Base-by-base conservation (phyloP, 2,797 vertebrate species). In the Cyprinodon diabolis region DNA sequence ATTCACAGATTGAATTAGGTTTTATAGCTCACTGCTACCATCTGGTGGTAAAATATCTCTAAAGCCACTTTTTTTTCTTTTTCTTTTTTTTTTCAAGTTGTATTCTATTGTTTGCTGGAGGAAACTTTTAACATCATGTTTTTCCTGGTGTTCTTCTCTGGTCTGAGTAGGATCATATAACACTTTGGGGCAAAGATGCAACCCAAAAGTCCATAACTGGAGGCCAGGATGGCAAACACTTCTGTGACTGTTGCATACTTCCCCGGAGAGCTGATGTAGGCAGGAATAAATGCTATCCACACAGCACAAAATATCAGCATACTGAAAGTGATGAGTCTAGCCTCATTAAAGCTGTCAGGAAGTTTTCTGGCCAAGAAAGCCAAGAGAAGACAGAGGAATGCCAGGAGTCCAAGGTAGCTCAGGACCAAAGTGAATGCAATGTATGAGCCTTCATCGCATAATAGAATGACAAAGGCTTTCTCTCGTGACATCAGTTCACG, bases 231-330 rank as follows among this genome's bases (percentile, higher is more conserved):
- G 1, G 95, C 95, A 86, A 96, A 96, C 45, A 96, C 94, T 78
- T 96, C 95, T 1, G 94, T 94, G 75, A 91, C 92, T 3, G 93
- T 94, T 10, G 94, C 85, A 70, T 95, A 96, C 80, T 95, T 95
- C 73, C 95, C 95, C 1, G 95, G 95, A 62, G 95, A 95, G 85
- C 91, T 95, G 84, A 95, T 90, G 79, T 95, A 96, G 10, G 95
- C 94, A 0, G 95, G 95, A 55, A 96, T 84, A 37, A 95, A 96
- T 11, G 94, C 92, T 30, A 94, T 88, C 95, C 95, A 96, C 65
- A 96, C 95, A 0, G 94, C 90, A 79, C 93, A 95, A 76, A 95
- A 96, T 72, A 96, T 95, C 4, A 96, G 78, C 94, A 95, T 95
- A 79, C 95, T 96, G 89, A 96, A 95, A 2, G 94, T 94, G 86